Evolutionary conservation across 2,797 vertebrate species (phyloP), one percentile per base, ranked within the genome.

Genomic region (Xyrichtys novacula): DNA sequence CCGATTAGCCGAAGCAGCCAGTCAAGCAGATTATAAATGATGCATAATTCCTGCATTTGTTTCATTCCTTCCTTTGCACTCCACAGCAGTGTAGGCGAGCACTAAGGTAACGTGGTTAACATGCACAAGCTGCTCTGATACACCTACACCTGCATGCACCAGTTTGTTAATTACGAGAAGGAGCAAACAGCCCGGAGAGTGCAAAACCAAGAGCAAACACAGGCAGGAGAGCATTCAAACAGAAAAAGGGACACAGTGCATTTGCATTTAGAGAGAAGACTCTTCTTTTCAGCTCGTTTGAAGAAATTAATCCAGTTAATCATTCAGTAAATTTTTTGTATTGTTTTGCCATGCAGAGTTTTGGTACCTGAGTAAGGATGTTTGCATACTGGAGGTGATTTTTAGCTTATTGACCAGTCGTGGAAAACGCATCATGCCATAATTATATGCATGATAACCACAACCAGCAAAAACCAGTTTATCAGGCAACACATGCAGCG

Each of bases 141-240:
- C 66, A 74, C 70, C 47, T 54, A 48, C 73, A 80, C 68, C 75
- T 11, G 76, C 83, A 85, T 86, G 71, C 80, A 73, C 12, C 48
- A 36, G 43, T 53, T 17, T 75, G 53, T 54, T 32, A 36, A 74
- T 64, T 55, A 63, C 34, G 29, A 32, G 1, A 47, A 7, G 10
- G 3, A 74, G 56, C 49, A 71, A 73, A 85, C 63, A 73, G 65
- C 55, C 47, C 46, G 46, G 47, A 66, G 71, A 71, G 58, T 11
- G 3, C 74, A 81, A n/a, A 70, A 76, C 20, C 79, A 42, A 65
- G 64, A 44, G 53, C 48, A 76, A 80, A 77, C 56, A 76, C 40
- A 31, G 20, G 46, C n/a, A 77, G 58, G 29, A 55, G 26, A 48
- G 19, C 39, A 67, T 74, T 50, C 44, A 60, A 32, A 53, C 32